Percentiles rank a stretch among this genome's conserved stretches.
These are phyloP conservation scores for Poliocrania exsul DNA, from an alignment of 2,797 vertebrate species.

Conservation along the genomic window DNA sequence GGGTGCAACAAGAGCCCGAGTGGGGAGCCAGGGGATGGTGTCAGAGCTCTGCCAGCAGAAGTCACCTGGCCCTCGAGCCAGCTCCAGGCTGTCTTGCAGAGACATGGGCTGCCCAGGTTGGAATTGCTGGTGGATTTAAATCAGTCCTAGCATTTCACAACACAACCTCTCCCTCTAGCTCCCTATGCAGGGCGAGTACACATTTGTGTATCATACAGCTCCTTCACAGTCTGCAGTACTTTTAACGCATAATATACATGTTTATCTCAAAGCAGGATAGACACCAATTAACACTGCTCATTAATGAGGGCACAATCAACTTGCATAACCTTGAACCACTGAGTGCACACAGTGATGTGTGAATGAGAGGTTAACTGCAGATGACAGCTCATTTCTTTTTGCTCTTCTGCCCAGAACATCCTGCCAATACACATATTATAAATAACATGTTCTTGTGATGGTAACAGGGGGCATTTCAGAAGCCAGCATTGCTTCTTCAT, in stretches of 20 bases:
- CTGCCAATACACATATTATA: neutral
- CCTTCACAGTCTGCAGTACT: neutral
- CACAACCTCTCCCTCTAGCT: neutral
- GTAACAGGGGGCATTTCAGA: neutral
- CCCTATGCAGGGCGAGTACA: neutral
- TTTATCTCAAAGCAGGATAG: neutral
- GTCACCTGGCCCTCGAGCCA: accelerated
- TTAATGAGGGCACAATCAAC: slow-evolving; percentile 56
- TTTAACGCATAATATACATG: neutral
- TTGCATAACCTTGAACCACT: slow-evolving; percentile 27
- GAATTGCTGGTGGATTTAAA: neutral
- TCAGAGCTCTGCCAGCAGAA: neutral
- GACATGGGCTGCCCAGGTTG: neutral
- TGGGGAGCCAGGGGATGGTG: accelerated
- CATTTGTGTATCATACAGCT: neutral
- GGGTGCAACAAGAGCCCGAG: accelerated
- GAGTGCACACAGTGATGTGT: neutral
- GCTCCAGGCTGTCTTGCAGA: neutral
- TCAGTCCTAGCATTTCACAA: neutral
- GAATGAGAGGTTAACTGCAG: slow-evolving; percentile 45
- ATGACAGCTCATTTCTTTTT: slow-evolving; percentile 60
- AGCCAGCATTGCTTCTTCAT: neutral
- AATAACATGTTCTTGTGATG: neutral
- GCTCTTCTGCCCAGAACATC: slow-evolving; percentile 26
- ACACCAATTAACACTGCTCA: slow-evolving; percentile 19